Percentiles rank a stretch among this genome's conserved stretches.
These are phyloP conservation scores for Eira barbara DNA, from an alignment of 2,113 vertebrate species.

Conservation along the genomic window DNA sequence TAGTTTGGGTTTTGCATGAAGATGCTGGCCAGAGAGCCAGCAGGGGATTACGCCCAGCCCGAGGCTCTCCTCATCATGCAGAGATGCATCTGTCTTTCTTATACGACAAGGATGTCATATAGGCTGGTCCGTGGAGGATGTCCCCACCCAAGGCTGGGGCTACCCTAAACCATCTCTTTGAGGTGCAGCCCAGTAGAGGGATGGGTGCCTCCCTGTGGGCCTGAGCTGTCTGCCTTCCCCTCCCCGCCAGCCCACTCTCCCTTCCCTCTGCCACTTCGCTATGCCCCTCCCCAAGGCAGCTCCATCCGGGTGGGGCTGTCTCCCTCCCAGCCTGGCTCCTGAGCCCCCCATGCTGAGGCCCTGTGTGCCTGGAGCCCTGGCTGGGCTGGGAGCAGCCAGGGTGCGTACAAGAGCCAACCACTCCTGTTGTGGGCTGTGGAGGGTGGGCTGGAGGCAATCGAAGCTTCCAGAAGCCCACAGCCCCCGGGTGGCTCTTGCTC, in stretches of 20 bases:
- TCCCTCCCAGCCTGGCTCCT: too few species aligned
- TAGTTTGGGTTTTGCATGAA: not conserved
- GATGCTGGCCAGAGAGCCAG: not conserved
- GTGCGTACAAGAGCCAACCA: fast-evolving
- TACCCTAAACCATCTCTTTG: not conserved
- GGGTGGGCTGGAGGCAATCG: not conserved
- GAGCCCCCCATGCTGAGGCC: not conserved
- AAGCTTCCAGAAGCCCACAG: not conserved
- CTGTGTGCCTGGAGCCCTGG: not conserved
- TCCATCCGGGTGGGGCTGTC: not conserved
- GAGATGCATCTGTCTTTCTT: not conserved
- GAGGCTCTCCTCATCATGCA: fast-evolving
- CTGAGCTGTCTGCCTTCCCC: not conserved
- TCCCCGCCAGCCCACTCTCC: fast-evolving
- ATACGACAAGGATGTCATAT: not conserved
- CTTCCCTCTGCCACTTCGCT: not conserved
- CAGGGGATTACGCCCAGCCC: not conserved
- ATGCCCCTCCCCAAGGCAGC: not conserved
- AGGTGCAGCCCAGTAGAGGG: not conserved
- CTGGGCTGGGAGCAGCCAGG: not conserved
- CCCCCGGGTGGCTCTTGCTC: not conserved
- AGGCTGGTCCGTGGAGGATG: not conserved
- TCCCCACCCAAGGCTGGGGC: not conserved
- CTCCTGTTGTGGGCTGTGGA: fast-evolving
- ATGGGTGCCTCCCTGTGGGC: too few species aligned